phyloP scores from a whole-genome alignment of 2,113 vertebrate species.

The Lepisosteus oculatus region DNA sequence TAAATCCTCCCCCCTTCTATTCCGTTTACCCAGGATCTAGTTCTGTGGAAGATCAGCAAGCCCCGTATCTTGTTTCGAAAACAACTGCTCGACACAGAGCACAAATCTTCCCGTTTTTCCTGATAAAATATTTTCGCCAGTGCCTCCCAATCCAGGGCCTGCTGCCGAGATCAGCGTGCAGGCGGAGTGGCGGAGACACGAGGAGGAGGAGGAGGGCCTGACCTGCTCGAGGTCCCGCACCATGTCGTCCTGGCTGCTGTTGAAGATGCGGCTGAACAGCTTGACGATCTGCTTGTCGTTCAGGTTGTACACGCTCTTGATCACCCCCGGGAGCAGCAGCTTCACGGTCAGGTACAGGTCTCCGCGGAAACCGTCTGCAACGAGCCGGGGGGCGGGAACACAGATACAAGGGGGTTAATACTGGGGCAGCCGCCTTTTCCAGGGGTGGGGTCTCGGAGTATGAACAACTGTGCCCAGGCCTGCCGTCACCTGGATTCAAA shows the following conservation, averaged over 20 bases:
- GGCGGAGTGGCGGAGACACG: too few species aligned
- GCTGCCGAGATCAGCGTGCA: too few species aligned
- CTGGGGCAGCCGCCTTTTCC: too few species aligned
- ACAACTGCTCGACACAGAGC: not conserved
- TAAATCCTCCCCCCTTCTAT: too few species aligned
- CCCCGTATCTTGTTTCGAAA: too few species aligned
- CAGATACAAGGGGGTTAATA: not conserved
- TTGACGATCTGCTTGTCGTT: slow-evolving; percentile 98
- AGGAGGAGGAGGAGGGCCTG: slow-evolving; percentile 28
- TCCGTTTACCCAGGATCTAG: too few species aligned
- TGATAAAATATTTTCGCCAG: too few species aligned
- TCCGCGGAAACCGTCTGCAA: slow-evolving; percentile 87
- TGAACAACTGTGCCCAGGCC: too few species aligned
- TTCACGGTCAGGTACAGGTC: slow-evolving; percentile 93
- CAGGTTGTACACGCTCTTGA: slow-evolving; percentile 96
- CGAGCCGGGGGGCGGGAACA: slow-evolving; percentile 9
- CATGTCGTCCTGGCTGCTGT: slow-evolving; percentile 89
- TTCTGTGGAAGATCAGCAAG: too few species aligned
- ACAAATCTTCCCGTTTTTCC: not conserved
- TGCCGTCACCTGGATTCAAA: too few species aligned
- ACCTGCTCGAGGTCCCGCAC: slow-evolving; percentile 92
- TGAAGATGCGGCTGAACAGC: slow-evolving; percentile 92
- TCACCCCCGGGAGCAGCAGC: slow-evolving; percentile 87
- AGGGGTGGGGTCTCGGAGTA: too few species aligned
- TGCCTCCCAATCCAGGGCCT: too few species aligned